Evolutionary conservation across 1,140 invertebrate species (phyloP), one percentile per base, ranked within the genome.

Genomic region (Caenorhabditis tropicalis): DNA sequence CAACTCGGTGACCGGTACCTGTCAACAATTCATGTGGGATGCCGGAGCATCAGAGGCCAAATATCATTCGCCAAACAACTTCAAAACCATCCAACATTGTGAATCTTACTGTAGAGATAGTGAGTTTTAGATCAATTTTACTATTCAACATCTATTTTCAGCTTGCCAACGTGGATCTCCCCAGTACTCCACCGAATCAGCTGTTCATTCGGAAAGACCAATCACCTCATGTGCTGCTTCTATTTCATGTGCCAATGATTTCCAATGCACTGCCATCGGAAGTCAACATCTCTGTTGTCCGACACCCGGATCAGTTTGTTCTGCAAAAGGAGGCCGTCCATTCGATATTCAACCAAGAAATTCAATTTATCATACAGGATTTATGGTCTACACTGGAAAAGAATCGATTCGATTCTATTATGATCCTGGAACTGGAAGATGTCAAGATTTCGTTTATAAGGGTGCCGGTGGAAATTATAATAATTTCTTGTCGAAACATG

Each of bases 1-100:
- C 79, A 87, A 87, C 43, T 56, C 84, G 12, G 80, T 87, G 39
- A 86, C 86, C 7, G 85, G 86, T 4, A 86, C 86, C 1, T 86
- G 86, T 48, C 84, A 86, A 56, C 86, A 87, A 33, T 87, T 87
- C 49, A 81, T 87, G 65, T 87, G 85, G 84, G 86, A 87, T 65
- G n/a, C 86, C 9, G 46, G 86, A 36, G 85, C 85, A 10, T 16
- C 81, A 9, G 70, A 82, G 16, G 79, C 74, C 2, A 82, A 56
- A 33, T 56, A 87, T 36, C 86, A 87, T 79, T 79, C 58, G 7
- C 49, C 86, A 24, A 87, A 87, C 36, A 87, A 87, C 29, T 87
- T 87, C 29, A 81, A 83, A 33, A 87, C 85, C 0, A 86, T 87
- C 24, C 84, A 83, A 31, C 85, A 86, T 33, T 87, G 86, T 31